Evolutionary conservation across 1,140 invertebrate genomes (phyloP).

Genomic region (Heliconius congener): DNA sequence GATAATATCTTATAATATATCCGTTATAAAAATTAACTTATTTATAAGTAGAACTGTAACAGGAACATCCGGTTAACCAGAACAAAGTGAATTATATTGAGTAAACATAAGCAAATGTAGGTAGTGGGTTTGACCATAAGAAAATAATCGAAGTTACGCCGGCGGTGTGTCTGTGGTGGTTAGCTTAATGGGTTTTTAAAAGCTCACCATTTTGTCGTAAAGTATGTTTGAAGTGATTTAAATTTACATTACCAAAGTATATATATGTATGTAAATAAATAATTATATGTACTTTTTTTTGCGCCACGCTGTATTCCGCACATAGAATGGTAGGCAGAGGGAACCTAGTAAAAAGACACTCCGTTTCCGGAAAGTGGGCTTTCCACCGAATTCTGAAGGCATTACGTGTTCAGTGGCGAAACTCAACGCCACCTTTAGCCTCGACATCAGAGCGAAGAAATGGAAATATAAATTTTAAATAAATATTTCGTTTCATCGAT

Average conservation of each 20-base stretch:
- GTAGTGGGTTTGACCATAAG: slow-evolving; percentile 33
- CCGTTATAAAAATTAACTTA: neutral
- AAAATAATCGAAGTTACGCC: slow-evolving; percentile 37
- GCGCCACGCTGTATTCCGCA: too few relatives aligned
- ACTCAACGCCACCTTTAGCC: too few relatives aligned
- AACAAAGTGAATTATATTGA: slow-evolving; percentile 24
- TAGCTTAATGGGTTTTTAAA: slow-evolving; percentile 45
- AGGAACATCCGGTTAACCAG: slow-evolving; percentile 24
- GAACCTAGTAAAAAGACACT: too few relatives aligned
- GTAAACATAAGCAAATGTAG: slow-evolving; percentile 17
- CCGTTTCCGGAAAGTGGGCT: too few relatives aligned
- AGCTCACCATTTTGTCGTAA: slow-evolving; percentile 46
- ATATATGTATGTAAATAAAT: neutral
- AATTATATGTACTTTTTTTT: too few relatives aligned
- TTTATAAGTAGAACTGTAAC: neutral
- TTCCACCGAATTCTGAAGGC: too few relatives aligned
- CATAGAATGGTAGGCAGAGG: too few relatives aligned
- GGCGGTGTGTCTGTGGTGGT: slow-evolving; percentile 33
- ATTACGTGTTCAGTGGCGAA: too few relatives aligned
- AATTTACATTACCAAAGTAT: slow-evolving; percentile 13
- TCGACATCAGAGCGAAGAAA: too few relatives aligned
- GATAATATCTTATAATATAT: neutral
- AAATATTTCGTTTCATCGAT: too few relatives aligned
- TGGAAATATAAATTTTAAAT: too few relatives aligned
- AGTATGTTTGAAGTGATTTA: slow-evolving; percentile 43